Evolutionary conservation across 1,140 invertebrate genomes (phyloP), one percentile per base, ranked within the genome.

Genomic region (Bombus terrestris): DNA sequence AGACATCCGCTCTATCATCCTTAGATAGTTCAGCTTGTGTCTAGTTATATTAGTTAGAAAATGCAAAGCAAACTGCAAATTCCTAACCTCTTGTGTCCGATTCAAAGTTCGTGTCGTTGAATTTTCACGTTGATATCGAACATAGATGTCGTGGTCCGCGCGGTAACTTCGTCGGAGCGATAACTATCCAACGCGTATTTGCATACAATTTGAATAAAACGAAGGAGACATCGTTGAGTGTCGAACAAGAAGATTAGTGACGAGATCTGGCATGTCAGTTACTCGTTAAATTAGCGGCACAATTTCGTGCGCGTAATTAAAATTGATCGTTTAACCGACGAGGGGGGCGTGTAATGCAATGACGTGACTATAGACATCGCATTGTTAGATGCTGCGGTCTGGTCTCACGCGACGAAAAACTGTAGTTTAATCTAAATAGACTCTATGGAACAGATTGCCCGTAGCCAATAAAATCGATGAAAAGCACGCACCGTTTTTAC

Each of bases 131-230:
- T 10, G 32, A 2, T 25, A 32, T n/a, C 47, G 10, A 74, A 77
- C 28, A 39, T 76, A 25, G 35, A 69, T 47, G 25, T 35, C 25
- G 59, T 28, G 57, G 10, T 25, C 72, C 28, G 32, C 15, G 25
- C 59, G 39, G 39, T 5, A n/a, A 32, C 62, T 39, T 10, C 41
- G 2, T 28, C 57, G 59, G 2, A 74, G 37, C 39, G 32, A 32
- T n/a, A n/a, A 53, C 43, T 43, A 53, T 66, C 39, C 32, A 5
- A 9, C 15, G n/a, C 53, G 77, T 22, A 85, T 85, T 85, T 85
- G 78, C 83, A 85, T 85, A 73, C 41, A 22, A 81, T 85, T 85
- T 85, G 69, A 85, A 85, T 81, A 37, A 13, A 68, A 41, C 41
- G 77, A 64, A 73, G 53, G n/a, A 37, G 73, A 57, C 28, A 47